Percentiles rank a stretch among this genome's conserved stretches.
These are phyloP conservation scores for Euspilapteryx auroguttella DNA, from an alignment of 2,888 invertebrate genomes.

Conservation along the genomic window DNA sequence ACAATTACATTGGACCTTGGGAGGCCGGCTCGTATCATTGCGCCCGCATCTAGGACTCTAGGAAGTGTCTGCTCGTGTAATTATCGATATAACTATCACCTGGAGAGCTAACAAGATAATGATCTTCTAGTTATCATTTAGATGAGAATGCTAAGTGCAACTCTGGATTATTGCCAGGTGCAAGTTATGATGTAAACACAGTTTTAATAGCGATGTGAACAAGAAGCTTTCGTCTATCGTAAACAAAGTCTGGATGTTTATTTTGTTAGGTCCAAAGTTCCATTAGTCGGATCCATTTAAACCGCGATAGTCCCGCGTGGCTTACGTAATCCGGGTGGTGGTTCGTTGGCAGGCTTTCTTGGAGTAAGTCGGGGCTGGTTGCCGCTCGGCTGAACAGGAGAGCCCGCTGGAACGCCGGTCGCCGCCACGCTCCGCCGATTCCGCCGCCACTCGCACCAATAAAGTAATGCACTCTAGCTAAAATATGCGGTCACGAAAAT, in stretches of 20 bases:
- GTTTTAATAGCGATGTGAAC: too few species aligned
- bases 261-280: too few species aligned
- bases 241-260: too few species aligned
- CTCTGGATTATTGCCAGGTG: too few species aligned
- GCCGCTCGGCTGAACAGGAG: too few species aligned
- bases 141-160: too few species aligned
- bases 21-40: conserved; percentile 12
- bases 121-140: too few species aligned
- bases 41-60: conserved; percentile 14
- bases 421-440: conserved; percentile 22
- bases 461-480: conserved; percentile 20
- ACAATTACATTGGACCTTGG: conserved; percentile 20
- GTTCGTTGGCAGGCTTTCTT: conserved; percentile 2
- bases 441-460: conserved; percentile 17
- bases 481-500: conserved; percentile 1
- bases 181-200: too few species aligned
- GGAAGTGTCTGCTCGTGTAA: conserved; percentile 18
- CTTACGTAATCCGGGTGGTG: conserved; percentile 3
- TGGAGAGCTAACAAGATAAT: too few species aligned
- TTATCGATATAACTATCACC: too few species aligned
- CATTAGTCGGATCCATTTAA: conserved; percentile 1
- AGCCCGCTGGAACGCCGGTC: background rate
- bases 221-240: too few species aligned
- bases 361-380: conserved; percentile 1
- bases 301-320: conserved; percentile 4